Percentiles rank a stretch among this genome's conserved stretches.
phyloP scores from a whole-genome alignment of 92 coral and sea anemone species.

The Phenganax stokvisi region DNA sequence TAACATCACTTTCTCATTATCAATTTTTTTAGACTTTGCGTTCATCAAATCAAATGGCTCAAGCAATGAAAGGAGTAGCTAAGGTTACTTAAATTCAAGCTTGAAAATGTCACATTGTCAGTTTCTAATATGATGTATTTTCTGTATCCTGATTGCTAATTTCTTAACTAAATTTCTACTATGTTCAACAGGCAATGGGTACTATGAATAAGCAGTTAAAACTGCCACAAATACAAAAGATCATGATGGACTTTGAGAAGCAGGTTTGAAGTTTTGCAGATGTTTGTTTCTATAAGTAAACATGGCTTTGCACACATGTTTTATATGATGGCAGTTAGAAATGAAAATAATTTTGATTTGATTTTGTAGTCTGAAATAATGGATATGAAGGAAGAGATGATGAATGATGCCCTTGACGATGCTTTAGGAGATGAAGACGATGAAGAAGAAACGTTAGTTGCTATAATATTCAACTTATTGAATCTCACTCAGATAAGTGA shows the following conservation, averaged over 20 bases:
- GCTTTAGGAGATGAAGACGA: slow-evolving; percentile 97
- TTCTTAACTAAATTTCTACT: not conserved
- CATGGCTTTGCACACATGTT: not conserved
- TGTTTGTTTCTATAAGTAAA: not conserved
- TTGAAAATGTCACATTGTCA: not conserved
- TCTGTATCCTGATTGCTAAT: not conserved
- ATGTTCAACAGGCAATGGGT: slow-evolving; percentile 64
- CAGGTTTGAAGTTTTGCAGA: slow-evolving; percentile 50
- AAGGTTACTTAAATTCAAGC: slow-evolving; percentile 51
- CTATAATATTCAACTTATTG: not conserved
- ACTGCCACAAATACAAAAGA: slow-evolving; percentile 94
- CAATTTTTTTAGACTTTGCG: slow-evolving; percentile 61
- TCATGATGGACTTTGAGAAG: slow-evolving; percentile 98
- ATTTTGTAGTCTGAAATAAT: slow-evolving; percentile 73
- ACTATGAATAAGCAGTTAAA: slow-evolving; percentile 89
- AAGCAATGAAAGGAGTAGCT: slow-evolving; percentile 98
- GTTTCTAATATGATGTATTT: not conserved
- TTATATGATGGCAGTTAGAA: not conserved
- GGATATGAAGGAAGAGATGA: slow-evolving; percentile 99
- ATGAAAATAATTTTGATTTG: not conserved
- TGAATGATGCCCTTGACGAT: slow-evolving; percentile 98
- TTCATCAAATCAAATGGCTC: slow-evolving; percentile 97
- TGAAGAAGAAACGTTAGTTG: slow-evolving; percentile 82
- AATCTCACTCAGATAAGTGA: not conserved
- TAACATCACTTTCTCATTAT: not conserved